Evolutionary conservation across 2,113 vertebrate genomes (phyloP).

Genomic region (Eurypyga helias): DNA sequence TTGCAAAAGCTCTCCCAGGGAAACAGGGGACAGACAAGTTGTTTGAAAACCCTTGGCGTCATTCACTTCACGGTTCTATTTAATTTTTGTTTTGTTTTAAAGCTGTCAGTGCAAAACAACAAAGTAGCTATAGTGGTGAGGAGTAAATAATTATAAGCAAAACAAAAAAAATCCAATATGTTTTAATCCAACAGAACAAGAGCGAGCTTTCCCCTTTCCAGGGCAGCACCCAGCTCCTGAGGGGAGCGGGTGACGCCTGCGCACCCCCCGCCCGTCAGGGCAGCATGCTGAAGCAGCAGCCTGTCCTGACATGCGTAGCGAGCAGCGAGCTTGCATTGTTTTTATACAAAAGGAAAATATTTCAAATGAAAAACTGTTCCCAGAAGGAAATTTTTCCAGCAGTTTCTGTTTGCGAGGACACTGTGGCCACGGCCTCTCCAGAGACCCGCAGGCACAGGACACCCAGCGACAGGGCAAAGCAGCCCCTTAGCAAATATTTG

Average conservation of each 20-base stretch:
- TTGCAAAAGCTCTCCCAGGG: background rate
- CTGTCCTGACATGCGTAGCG: rapidly evolving
- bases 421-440: rapidly evolving
- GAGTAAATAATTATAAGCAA: background rate
- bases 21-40: background rate
- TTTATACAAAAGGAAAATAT: background rate
- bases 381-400: background rate
- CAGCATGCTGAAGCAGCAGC: background rate
- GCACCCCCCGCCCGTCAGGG: rapidly evolving
- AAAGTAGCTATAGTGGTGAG: background rate
- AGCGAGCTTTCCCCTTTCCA: background rate
- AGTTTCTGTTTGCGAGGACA: background rate
- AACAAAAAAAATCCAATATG: rapidly evolving
- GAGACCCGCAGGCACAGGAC: background rate
- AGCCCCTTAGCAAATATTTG: background rate
- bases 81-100: background rate
- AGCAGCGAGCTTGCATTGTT: background rate
- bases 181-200: background rate
- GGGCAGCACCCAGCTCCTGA: too few relatives aligned
- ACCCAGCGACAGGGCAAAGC: background rate
- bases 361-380: background rate
- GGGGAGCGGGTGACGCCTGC: background rate
- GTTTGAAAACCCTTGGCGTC: background rate
- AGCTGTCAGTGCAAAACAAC: background rate
- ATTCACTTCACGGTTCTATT: background rate